phyloP scores from a whole-genome alignment of 1,140 invertebrate genomes.

The Sarcophaga bullata region DNA sequence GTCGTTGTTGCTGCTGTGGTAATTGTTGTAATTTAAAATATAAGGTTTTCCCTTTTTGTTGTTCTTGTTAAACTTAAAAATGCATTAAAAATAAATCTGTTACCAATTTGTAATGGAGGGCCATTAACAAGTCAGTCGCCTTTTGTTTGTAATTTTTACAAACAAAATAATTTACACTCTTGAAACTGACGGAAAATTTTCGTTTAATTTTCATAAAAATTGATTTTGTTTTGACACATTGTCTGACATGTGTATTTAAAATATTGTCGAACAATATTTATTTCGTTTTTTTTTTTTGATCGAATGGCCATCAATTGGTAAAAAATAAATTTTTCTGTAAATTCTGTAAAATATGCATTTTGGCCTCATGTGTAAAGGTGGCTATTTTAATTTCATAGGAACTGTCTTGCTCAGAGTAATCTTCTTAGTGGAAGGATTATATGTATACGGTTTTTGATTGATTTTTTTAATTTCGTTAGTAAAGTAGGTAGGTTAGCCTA shows the following conservation, averaged over 20 bases:
- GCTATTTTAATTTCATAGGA: too few species aligned
- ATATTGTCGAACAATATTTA: neutral
- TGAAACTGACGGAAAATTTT: neutral
- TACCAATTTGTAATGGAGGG: neutral
- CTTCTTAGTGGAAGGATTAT: too few species aligned
- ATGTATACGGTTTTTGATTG: too few species aligned
- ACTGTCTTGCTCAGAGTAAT: too few species aligned
- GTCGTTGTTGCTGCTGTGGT: too few species aligned
- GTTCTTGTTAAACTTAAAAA: neutral
- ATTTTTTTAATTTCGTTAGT: too few species aligned
- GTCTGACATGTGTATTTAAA: neutral
- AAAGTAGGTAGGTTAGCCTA: too few species aligned
- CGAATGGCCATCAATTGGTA: neutral
- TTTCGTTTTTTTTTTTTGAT: neutral
- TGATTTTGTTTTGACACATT: neutral
- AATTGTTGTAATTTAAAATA: too few species aligned
- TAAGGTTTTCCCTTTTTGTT: neutral
- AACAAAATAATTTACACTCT: constrained; percentile 1
- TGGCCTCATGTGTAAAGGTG: too few species aligned
- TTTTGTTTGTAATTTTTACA: neutral
- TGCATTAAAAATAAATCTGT: neutral
- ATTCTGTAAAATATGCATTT: too few species aligned
- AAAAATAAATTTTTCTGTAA: too few species aligned
- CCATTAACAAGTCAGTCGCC: neutral
- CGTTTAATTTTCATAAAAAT: neutral